Percentiles rank a stretch among this genome's conserved stretches.
Evolutionary conservation across 2,113 vertebrate genomes (phyloP).

Genomic region (Oncorhynchus masou): DNA sequence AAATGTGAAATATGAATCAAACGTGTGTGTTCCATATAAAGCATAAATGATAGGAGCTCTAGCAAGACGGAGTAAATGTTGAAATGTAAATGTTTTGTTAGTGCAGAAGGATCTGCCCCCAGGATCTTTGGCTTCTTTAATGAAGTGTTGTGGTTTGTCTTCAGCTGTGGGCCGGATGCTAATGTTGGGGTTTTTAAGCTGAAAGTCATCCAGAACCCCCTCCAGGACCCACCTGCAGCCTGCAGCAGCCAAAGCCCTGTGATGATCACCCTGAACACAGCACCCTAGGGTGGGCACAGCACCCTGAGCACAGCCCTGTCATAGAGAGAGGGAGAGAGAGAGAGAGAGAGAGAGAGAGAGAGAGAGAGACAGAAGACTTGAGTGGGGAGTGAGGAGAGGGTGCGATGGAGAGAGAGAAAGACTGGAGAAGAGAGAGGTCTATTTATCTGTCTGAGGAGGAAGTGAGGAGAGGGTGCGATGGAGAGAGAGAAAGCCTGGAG

Average conservation of each 20-base stretch:
- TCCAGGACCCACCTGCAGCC: neutral
- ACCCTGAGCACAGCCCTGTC: no score
- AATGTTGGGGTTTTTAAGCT: neutral
- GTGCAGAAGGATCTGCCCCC: conserved; percentile 4
- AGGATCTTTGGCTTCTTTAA: neutral
- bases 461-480: conserved; percentile 26
- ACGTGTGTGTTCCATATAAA: conserved; percentile 40
- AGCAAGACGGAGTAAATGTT: conserved; percentile 30
- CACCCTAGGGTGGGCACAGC: neutral
- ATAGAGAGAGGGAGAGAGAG: neutral
- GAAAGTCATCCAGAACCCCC: conserved; percentile 36
- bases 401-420: neutral
- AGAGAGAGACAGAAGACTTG: conserved; percentile 1
- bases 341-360: neutral
- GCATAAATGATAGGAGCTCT: neutral
- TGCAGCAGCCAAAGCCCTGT: neutral
- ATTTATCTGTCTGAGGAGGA: conserved; percentile 65
- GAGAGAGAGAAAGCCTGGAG: neutral
- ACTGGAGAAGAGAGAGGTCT: conserved; percentile 51
- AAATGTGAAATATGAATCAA: conserved; percentile 44
- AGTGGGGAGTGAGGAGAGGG: conserved; percentile 57
- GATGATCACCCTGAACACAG: neutral
- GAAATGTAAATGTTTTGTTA: conserved; percentile 32
- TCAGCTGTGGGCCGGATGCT: neutral
- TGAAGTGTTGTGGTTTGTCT: neutral